phyloP scores from a whole-genome alignment of 2,888 invertebrate genomes.

The Acrobeloides nanus region DNA sequence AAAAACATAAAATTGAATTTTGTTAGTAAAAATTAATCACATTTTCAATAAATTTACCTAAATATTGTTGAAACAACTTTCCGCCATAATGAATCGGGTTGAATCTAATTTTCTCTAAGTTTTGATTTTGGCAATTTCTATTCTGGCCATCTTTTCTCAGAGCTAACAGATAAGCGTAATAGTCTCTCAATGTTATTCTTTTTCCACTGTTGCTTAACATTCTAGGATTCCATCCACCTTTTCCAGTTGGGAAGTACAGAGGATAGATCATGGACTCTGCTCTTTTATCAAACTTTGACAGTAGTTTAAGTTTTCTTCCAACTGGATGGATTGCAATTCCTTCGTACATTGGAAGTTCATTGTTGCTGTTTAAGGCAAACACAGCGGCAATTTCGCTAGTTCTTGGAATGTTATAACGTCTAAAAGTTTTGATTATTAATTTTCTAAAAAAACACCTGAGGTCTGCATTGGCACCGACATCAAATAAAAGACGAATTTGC shows the following conservation, averaged over 20 bases:
- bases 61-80: conserved; percentile 50
- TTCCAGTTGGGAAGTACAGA: conserved; percentile 9
- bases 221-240: conserved; percentile 3
- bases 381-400: conserved; percentile 13
- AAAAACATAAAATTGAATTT: no score
- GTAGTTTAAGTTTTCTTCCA: conserved; percentile 2
- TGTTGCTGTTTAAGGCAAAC: conserved; percentile 2
- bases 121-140: no score
- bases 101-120: no score
- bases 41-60: no score
- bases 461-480: conserved; percentile 2
- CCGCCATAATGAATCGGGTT: conserved; percentile 38
- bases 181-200: background rate
- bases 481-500: conserved; percentile 17
- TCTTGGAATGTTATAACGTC: conserved; percentile 5
- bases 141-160: no score
- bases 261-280: conserved; percentile 7
- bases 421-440: no score
- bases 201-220: background rate
- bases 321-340: conserved; percentile 1
- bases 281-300: conserved; percentile 12
- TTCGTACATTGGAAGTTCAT: background rate
- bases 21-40: no score
- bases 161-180: conserved; percentile 1
- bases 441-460: no score